Conservation (phyloP, 2,888 invertebrate species). For the Candidula unifasciata region DNA sequence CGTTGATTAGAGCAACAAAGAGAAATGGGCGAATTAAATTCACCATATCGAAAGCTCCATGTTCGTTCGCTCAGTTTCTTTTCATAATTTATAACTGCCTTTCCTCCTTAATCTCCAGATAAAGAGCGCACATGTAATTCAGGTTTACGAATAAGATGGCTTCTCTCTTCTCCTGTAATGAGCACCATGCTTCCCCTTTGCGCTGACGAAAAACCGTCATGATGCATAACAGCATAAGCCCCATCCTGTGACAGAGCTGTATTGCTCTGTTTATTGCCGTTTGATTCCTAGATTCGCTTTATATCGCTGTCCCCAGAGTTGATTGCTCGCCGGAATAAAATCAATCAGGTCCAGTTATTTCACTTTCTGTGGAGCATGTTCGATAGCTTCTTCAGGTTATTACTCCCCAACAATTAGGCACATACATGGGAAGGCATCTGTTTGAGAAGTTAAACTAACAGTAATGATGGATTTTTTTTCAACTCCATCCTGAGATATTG, state of each 20-base stretch:
- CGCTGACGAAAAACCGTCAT: not conserved
- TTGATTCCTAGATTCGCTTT: slow-evolving; percentile 17
- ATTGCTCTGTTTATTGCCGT: slow-evolving; percentile 25
- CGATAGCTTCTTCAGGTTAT: not conserved
- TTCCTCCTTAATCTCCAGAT: no score
- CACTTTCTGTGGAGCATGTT: not conserved
- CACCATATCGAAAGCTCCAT: no score
- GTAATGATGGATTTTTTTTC: not conserved
- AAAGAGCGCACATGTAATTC: no score
- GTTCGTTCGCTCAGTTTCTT: no score
- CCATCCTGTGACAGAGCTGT: not conserved
- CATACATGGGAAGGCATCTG: not conserved
- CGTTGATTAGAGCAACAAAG: no score
- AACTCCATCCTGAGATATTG: not conserved
- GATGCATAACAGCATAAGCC: not conserved
- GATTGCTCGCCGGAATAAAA: not conserved
- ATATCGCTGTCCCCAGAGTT: not conserved
- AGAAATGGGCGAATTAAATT: no score
- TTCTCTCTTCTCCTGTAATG: no score
- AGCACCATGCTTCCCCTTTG: not conserved
- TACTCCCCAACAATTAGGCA: not conserved
- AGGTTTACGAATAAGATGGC: no score
- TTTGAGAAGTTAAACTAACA: not conserved
- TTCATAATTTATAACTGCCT: no score
- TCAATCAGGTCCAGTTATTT: slow-evolving; percentile 4